Base-by-base conservation (phyloP, 2,888 invertebrate genomes). In the Margaritifera margaritifera region DNA sequence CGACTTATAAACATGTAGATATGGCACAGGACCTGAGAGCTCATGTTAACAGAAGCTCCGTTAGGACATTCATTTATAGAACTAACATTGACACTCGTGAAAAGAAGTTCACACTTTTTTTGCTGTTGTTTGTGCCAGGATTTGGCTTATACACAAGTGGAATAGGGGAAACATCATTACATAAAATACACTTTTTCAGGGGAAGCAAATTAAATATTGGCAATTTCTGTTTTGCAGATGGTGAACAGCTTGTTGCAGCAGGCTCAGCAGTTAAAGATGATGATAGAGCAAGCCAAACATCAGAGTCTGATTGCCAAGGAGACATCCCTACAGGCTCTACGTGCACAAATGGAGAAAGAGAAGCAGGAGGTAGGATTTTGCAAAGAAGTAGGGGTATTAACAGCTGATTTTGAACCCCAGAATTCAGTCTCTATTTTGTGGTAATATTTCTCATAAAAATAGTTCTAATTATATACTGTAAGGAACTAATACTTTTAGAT, bases 271-370 rank as follows among this genome's bases (percentile, higher is more conserved):
- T 78, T 90, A 64, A 89, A 89, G 73, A 71, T 82, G 22, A 85
- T 89, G 83, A 84, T 90, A 51, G 89, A 89, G 56, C 87, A 86
- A 59, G 85, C 87, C 20, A 88, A 89, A 71, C 86, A 87, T 53
- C 89, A 90, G 75, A 84, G 86, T 70, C 69, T 86, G 27, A 72
- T 82, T 20, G 80, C 87, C 19, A 86, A 86, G 61, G 89, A 89
- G 53, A 74, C 79, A 18, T 85, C 87, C 19, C 73, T 90, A 11
- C 86, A 87, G 64, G 84, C 86, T 64, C 80, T 88, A 6, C 84
- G 83, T 67, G 68, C 79, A 51, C 89, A 89, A 74, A 78, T 87
- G 81, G 89, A 89, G 68, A 88, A 87, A 72, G 89, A 89, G 69
- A 86, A 86, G 72, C 82, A 82, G 68, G 86, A 86, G 69, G 87